Conservation (phyloP, 1,140 invertebrate genomes). For the Babylonia areolata region DNA sequence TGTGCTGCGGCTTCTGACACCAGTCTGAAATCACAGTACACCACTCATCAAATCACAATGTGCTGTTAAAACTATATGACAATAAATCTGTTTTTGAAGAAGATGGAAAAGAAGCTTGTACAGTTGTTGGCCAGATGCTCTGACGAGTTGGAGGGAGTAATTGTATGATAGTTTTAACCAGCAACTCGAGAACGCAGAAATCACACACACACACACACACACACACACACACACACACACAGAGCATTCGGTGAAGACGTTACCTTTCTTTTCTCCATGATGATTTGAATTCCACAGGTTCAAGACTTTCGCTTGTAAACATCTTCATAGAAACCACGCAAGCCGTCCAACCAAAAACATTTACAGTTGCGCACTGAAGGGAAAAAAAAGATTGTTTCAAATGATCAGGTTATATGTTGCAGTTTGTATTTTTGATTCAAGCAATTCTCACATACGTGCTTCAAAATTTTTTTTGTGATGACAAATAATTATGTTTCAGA, state of each 20-base stretch:
- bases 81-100: no score
- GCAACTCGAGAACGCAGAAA: no score
- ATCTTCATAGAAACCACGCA: slow-evolving; percentile 43
- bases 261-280: slow-evolving; percentile 71
- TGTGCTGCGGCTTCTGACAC: slow-evolving; percentile 54
- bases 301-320: slow-evolving; percentile 65
- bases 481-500: no score
- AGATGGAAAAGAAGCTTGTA: no score
- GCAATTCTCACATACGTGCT: no score
- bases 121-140: no score
- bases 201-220: no score
- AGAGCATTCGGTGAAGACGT: neutral
- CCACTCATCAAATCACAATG: neutral
- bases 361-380: neutral
- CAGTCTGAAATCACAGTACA: slow-evolving; percentile 50
- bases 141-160: no score
- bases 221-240: neutral
- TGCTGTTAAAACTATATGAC: neutral
- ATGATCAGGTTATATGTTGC: neutral
- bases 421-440: no score
- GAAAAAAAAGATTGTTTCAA: neutral
- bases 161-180: no score
- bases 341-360: slow-evolving; percentile 9
- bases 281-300: slow-evolving; percentile 64
- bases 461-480: no score